A percentile compares a stretch with the other conserved stretches of the same genome.
Evolutionary conservation across 1,140 invertebrate species (phyloP).

Genomic region (Acromyrmex charruanus): DNA sequence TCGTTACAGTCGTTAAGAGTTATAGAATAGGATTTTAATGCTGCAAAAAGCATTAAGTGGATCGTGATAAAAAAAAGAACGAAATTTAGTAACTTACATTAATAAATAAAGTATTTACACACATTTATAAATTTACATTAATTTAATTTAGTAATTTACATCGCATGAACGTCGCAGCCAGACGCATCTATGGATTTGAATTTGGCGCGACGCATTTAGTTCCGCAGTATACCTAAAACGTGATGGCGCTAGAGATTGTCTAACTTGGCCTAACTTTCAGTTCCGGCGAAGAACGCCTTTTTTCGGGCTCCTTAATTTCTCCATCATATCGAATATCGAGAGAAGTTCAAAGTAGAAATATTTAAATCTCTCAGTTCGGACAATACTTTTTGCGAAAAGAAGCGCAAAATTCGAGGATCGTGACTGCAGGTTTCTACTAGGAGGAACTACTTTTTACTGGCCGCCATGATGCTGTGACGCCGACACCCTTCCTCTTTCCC

Average conservation of each 20-base stretch:
- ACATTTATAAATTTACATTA: too few relatives aligned
- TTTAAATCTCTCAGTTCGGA: neutral
- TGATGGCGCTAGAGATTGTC: neutral
- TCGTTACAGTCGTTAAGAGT: too few relatives aligned
- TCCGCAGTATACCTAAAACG: neutral
- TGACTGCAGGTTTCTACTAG: neutral
- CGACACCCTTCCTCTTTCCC: too few relatives aligned
- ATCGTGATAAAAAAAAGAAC: too few relatives aligned
- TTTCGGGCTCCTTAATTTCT: too few relatives aligned
- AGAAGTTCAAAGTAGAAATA: neutral
- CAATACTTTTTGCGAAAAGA: neutral
- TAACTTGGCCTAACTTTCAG: neutral
- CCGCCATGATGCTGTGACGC: conserved; percentile 6
- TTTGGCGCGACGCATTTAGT: conserved; percentile 1
- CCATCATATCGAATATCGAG: too few relatives aligned
- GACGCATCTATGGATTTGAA: neutral
- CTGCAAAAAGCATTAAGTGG: too few relatives aligned
- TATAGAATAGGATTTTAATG: too few relatives aligned
- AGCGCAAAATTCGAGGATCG: neutral
- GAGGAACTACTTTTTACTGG: conserved; percentile 34
- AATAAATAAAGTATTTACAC: too few relatives aligned
- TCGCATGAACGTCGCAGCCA: too few relatives aligned
- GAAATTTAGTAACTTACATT: too few relatives aligned
- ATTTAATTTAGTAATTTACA: too few relatives aligned
- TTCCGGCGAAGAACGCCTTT: neutral